Evolutionary conservation across 2,113 vertebrate species (phyloP).

Genomic region (Pluvialis apricaria): DNA sequence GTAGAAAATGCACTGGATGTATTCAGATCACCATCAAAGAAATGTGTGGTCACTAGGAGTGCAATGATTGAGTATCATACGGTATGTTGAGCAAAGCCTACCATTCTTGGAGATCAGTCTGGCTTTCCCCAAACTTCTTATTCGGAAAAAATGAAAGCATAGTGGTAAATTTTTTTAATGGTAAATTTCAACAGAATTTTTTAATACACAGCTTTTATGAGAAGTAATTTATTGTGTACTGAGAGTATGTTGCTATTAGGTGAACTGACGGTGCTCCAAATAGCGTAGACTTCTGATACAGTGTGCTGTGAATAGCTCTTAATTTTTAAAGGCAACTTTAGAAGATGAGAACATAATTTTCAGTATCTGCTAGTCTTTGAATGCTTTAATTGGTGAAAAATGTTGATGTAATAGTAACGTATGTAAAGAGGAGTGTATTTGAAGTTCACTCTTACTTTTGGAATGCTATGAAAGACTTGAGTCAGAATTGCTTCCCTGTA

Average conservation of each 20-base stretch:
- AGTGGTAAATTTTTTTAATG: background rate
- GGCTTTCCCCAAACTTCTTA: background rate
- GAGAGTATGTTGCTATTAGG: rapidly evolving
- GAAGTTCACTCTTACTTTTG: background rate
- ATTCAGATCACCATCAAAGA: background rate
- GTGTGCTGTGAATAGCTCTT: background rate
- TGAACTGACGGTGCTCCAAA: background rate
- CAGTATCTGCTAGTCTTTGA: background rate
- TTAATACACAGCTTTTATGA: background rate
- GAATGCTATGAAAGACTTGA: background rate
- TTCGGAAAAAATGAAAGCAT: background rate
- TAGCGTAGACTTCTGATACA: background rate
- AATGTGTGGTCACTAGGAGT: background rate
- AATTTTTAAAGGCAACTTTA: background rate
- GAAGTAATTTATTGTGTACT: background rate
- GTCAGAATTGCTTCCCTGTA: background rate
- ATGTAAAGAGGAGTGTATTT: background rate
- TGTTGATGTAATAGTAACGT: background rate
- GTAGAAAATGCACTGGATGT: background rate
- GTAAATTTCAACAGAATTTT: background rate
- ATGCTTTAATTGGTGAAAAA: background rate
- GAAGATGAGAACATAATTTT: background rate
- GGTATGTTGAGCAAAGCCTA: background rate
- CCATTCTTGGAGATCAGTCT: background rate
- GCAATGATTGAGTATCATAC: background rate